A percentile compares a stretch with the other conserved stretches of the same genome.
These are phyloP conservation scores for Nudaria mundana DNA, from an alignment of 2,888 invertebrate species.

Conservation along the genomic window DNA sequence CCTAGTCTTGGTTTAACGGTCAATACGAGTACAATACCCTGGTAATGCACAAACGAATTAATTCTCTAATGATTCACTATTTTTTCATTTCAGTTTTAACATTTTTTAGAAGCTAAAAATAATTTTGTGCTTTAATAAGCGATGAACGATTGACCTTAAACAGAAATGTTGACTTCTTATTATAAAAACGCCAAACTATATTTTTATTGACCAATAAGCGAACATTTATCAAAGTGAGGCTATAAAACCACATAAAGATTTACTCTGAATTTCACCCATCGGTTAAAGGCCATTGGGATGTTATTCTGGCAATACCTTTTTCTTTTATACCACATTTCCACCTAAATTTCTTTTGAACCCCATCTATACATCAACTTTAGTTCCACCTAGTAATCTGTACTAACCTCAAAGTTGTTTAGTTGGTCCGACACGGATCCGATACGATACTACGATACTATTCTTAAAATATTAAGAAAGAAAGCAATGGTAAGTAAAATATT, in stretches of 20 bases:
- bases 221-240: constrained; percentile 4
- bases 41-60: too few species aligned
- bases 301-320: constrained; percentile 35
- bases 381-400: constrained; percentile 65
- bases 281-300: constrained; percentile 27
- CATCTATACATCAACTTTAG: constrained; percentile 66
- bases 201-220: constrained; percentile 2
- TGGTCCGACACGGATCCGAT: constrained; percentile 27
- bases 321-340: constrained; percentile 45
- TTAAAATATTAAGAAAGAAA: too few species aligned
- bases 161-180: too few species aligned
- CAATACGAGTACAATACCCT: too few species aligned
- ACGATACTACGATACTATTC: constrained; percentile 29
- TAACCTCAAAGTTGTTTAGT: constrained; percentile 46
- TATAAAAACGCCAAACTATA: neutral
- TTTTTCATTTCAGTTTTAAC: too few species aligned
- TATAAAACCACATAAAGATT: constrained; percentile 15
- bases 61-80: too few species aligned
- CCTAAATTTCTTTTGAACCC: constrained; percentile 56
- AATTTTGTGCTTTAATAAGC: too few species aligned
- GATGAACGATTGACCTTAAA: too few species aligned
- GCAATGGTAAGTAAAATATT: too few species aligned
- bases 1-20: too few species aligned
- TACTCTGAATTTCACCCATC: constrained; percentile 17
- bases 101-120: too few species aligned